These are phyloP conservation scores for Papilio polytes DNA, from an alignment of 1,140 invertebrate species.

Conservation along the genomic window DNA sequence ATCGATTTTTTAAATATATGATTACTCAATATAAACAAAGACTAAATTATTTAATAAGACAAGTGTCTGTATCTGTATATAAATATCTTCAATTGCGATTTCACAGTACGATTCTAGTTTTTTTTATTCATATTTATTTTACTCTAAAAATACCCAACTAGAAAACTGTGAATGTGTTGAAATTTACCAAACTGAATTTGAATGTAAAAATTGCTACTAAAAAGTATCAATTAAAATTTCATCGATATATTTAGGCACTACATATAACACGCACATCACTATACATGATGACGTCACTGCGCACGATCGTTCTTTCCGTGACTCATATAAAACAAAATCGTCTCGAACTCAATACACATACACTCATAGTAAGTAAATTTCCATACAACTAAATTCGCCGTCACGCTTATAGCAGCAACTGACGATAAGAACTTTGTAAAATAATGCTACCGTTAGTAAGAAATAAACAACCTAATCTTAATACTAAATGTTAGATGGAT, in stretches of 20 bases:
- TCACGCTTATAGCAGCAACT: background rate
- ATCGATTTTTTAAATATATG: background rate
- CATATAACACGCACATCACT: slow-evolving; percentile 4
- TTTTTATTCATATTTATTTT: background rate
- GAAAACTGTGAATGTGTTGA: too few relatives aligned
- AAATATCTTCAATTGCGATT: background rate
- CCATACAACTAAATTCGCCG: background rate
- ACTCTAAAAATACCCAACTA: background rate
- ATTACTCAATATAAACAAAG: background rate
- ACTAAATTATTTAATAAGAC: background rate
- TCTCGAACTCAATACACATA: slow-evolving; percentile 29
- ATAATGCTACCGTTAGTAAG: background rate
- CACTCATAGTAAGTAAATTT: slow-evolving; percentile 27
- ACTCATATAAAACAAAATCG: slow-evolving; percentile 33
- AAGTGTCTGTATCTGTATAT: too few relatives aligned
- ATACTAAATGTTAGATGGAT: too few relatives aligned
- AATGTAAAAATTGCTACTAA: too few relatives aligned
- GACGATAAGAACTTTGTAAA: background rate
- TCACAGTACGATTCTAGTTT: background rate
- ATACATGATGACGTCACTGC: background rate
- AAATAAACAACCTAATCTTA: background rate
- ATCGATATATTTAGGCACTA: too few relatives aligned
- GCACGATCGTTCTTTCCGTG: slow-evolving; percentile 2
- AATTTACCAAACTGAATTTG: too few relatives aligned
- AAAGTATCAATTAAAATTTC: too few relatives aligned